Conservation (phyloP, 2,113 vertebrate genomes). For the Leucosticte australis region DNA sequence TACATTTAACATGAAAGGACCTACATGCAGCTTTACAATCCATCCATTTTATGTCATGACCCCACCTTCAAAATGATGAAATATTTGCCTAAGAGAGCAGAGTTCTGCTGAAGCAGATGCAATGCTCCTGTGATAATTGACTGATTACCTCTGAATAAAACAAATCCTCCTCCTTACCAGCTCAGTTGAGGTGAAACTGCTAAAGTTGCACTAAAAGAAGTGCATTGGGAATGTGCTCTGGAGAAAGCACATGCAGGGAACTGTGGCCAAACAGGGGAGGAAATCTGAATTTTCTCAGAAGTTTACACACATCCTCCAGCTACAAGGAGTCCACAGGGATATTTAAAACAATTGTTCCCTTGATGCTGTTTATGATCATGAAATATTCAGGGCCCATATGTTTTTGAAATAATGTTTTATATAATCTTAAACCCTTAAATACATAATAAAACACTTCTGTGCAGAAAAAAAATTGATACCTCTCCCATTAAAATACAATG, state of each 20-base stretch:
- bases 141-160: background rate
- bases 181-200: background rate
- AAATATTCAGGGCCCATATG: background rate
- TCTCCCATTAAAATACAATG: background rate
- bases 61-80: background rate
- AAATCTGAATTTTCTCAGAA: background rate
- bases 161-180: background rate
- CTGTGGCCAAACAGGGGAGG: background rate
- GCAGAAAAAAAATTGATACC: background rate
- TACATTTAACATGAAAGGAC: background rate
- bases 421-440: background rate
- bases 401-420: background rate
- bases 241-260: background rate
- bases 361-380: background rate
- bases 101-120: background rate
- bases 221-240: accelerated
- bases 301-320: background rate
- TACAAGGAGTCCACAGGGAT: background rate
- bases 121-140: background rate
- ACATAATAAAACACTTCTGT: background rate
- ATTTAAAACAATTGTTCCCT: background rate
- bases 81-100: background rate
- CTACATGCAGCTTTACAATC: background rate
- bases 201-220: background rate
- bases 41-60: background rate